phyloP scores from a whole-genome alignment of 2,113 vertebrate species.

The Ptyas mucosa region DNA sequence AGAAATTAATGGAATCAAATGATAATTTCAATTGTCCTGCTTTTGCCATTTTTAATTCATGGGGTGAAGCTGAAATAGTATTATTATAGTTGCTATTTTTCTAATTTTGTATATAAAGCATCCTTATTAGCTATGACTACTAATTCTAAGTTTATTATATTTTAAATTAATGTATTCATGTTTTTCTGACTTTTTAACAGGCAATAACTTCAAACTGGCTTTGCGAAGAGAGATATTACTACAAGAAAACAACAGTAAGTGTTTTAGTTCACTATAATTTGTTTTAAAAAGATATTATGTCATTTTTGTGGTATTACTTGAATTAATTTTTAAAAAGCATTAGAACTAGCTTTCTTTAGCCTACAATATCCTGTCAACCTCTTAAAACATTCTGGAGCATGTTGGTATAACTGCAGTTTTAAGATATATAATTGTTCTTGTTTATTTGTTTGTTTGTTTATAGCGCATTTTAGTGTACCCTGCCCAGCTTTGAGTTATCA shows the following conservation, averaged over 20 bases:
- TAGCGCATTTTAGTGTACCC: background rate
- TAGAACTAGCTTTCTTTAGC: background rate
- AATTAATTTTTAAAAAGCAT: slow-evolving; percentile 16
- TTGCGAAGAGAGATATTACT: slow-evolving; percentile 43
- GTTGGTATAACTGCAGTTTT: background rate
- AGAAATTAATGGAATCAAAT: slow-evolving; percentile 26
- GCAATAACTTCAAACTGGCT: slow-evolving; percentile 47
- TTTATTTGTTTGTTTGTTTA: background rate
- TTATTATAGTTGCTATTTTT: slow-evolving; percentile 46
- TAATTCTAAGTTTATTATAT: slow-evolving; percentile 44
- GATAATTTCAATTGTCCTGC: slow-evolving; percentile 41
- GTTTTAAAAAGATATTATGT: background rate
- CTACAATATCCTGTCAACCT: background rate
- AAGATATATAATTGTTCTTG: background rate
- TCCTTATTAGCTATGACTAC: slow-evolving; percentile 42
- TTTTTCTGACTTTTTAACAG: slow-evolving; percentile 63
- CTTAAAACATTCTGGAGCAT: background rate
- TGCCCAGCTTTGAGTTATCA: background rate
- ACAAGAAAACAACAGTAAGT: slow-evolving; percentile 66
- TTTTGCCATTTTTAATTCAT: slow-evolving; percentile 51
- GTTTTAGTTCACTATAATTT: slow-evolving; percentile 28
- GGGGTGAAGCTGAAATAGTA: slow-evolving; percentile 19
- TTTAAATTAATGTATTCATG: slow-evolving; percentile 60
- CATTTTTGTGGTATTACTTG: slow-evolving; percentile 24
- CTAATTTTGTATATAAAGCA: slow-evolving; percentile 45